These are phyloP conservation scores for Acipenser transmontanus DNA, from an alignment of 2,797 vertebrate species.

Conservation along the genomic window DNA sequence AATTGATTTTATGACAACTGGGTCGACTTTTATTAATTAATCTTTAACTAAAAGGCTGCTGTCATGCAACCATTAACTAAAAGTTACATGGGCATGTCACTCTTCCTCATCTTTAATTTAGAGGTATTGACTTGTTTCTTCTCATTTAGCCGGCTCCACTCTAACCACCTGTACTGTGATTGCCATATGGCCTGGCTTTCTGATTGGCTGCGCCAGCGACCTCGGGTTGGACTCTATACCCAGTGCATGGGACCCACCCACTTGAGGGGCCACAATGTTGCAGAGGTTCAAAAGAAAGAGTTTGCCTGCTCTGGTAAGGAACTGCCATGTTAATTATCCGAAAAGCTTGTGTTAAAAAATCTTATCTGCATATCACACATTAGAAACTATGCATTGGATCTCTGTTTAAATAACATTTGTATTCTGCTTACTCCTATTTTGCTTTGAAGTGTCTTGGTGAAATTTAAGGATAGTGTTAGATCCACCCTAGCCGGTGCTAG, in stretches of 20 bases:
- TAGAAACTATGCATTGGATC: too few relatives aligned
- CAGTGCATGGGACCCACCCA: constrained; percentile 89
- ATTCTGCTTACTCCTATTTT: too few relatives aligned
- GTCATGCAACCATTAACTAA: constrained; percentile 19
- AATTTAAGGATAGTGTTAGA: too few relatives aligned
- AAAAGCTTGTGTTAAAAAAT: too few relatives aligned
- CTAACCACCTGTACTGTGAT: constrained; percentile 93
- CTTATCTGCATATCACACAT: too few relatives aligned
- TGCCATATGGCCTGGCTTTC: constrained; percentile 96
- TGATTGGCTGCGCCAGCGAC: constrained; percentile 92
- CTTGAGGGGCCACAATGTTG: constrained; percentile 89
- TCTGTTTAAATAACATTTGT: too few relatives aligned
- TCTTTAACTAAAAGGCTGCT: constrained; percentile 22
- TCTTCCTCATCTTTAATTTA: constrained; percentile 7
- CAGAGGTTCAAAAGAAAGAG: constrained; percentile 93
- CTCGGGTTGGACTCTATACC: constrained; percentile 89
- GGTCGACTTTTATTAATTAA: constrained; percentile 25
- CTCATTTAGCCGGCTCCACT: constrained; percentile 80
- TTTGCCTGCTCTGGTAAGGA: constrained; percentile 86
- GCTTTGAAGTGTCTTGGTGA: too few relatives aligned
- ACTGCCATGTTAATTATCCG: background rate
- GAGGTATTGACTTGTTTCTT: background rate
- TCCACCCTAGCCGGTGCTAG: too few relatives aligned
- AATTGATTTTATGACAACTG: constrained; percentile 30
- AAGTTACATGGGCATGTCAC: constrained; percentile 6